Base-by-base conservation (phyloP, 2,797 vertebrate genomes). In the Lacerta agilis region DNA sequence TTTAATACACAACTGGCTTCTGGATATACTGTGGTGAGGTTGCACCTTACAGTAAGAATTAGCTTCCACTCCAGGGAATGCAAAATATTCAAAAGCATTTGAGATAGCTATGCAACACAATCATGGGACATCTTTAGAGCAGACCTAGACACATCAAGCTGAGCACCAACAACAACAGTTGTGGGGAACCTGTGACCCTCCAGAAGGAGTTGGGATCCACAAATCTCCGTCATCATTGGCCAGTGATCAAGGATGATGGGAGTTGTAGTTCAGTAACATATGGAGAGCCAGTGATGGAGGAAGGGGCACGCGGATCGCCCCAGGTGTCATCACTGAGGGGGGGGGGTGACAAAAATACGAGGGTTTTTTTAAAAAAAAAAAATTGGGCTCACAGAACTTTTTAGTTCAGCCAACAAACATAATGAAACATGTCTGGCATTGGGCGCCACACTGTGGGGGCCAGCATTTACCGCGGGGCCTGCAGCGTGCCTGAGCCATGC, bases 401-500 rank as follows among this genome's bases (percentile, higher is more conserved):
- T 55, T 55, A 55, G 49, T 15, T 55, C 1, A 55, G 49, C 55
- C 49, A 55, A 15, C 13, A 55, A 55, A 55, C 1, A 3, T 55
- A 55, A 55, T 1, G 1, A 15, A 55, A 55, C 0, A 0, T 0
- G 49, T 49, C 49, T 55, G 13, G 49, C 49, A 55, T 49, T 55
- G 13, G 49, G 13, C 13, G 3, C 49, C 49, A 55, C 49, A 1
- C 3, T 4, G 0, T 3, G 49, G 49, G 3, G 49, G 13, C 3
- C 0, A 1, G 49, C 3, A 55, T 13, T 55, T 55, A 55, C 49
- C 0, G 0, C 13, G 13, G 1, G 3, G 49, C 49, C 49, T 55
- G 3, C 49, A 55, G 49, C 0, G 13, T 55, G 49, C 13, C 13
- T 1, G 1, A 15, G 49, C 49, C 13, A 55, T 1, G 49, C 3